Evolutionary conservation across 2,113 vertebrate genomes (phyloP).

Genomic region (Pterocles burchelli): DNA sequence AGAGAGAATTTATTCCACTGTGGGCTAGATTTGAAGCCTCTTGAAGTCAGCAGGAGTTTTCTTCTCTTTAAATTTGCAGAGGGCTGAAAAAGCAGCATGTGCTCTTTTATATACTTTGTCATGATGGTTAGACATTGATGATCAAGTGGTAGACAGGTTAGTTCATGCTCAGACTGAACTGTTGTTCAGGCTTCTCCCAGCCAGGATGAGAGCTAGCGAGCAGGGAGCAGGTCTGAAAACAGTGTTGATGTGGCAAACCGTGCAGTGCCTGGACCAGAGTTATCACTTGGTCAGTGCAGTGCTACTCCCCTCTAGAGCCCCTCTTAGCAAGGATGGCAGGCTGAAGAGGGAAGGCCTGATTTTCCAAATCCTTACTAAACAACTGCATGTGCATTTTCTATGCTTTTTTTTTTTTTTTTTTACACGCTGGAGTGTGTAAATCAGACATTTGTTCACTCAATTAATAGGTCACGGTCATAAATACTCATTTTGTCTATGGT

Average conservation of each 20-base stretch:
- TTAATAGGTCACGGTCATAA: background rate
- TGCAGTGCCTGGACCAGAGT: background rate
- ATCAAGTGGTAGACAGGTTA: background rate
- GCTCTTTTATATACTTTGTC: background rate
- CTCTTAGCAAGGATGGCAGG: background rate
- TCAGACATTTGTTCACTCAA: background rate
- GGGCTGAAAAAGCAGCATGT: background rate
- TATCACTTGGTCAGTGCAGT: background rate
- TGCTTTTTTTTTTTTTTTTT: background rate
- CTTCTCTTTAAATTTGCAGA: background rate
- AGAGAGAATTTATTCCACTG: background rate
- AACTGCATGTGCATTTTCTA: background rate
- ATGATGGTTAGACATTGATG: background rate
- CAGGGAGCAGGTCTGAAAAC: background rate
- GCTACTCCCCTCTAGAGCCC: background rate
- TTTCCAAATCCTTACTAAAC: background rate
- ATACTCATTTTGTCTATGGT: background rate
- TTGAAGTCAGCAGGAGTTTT: background rate
- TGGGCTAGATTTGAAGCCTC: conserved; percentile 11
- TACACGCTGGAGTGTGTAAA: background rate
- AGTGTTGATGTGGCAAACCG: background rate
- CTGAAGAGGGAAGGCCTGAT: background rate
- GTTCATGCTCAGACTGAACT: background rate
- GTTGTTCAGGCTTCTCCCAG: background rate
- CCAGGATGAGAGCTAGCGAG: background rate